Evolutionary conservation across 1,140 invertebrate species (phyloP).

Genomic region (fruit fly (Drosophila melanogaster)): Release_6_plus_ISO1_MT NC_004354.4:16490001-16490500

Average conservation of each 20-base stretch:
- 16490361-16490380: neutral
- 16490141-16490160: slow-evolving; percentile 34
- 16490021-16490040: slow-evolving; percentile 15
- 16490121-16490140: slow-evolving; percentile 36
- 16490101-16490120: slow-evolving; percentile 53
- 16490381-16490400: no score
- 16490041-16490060: slow-evolving; percentile 79
- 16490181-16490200: slow-evolving; percentile 28
- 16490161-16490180: slow-evolving; percentile 44
- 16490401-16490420: neutral
- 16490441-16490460: neutral
- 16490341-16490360: neutral
- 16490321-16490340: neutral
- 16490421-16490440: neutral
- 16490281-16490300: neutral
- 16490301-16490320: neutral
- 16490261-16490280: neutral
- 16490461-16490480: neutral
- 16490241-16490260: neutral
- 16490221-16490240: slow-evolving; percentile 17
- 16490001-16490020: slow-evolving; percentile 20
- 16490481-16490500: slow-evolving; percentile 15
- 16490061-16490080: slow-evolving; percentile 71
- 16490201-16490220: slow-evolving; percentile 12
- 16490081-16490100: slow-evolving; percentile 48